Conservation (phyloP, 2,797 vertebrate genomes). For the Bufotes viridis region DNA sequence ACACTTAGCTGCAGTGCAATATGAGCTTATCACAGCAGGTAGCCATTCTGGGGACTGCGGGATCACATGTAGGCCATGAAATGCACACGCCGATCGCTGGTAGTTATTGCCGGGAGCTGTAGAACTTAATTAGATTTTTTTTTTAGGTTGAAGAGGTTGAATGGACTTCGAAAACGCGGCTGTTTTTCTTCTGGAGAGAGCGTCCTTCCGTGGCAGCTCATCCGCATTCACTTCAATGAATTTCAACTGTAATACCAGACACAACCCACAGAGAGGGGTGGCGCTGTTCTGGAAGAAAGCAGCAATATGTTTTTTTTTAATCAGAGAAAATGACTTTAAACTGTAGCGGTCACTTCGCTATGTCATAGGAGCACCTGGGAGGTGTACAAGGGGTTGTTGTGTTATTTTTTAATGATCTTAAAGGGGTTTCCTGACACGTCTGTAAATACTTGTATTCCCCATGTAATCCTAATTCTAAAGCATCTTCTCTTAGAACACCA, state of each 20-base stretch:
- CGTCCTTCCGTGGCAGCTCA: background rate
- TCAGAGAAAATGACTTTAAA: no score
- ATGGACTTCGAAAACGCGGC: background rate
- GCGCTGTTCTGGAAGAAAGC: background rate
- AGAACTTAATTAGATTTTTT: background rate
- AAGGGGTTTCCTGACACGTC: no score
- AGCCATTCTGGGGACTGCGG: background rate
- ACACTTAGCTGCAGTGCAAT: slow-evolving; percentile 22
- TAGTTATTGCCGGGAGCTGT: background rate
- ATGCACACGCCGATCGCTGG: background rate
- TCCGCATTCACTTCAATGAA: background rate
- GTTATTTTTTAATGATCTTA: no score
- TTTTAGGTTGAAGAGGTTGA: background rate
- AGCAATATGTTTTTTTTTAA: no score
- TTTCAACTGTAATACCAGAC: background rate
- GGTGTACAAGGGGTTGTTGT: no score
- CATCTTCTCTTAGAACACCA: no score
- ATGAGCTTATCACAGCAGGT: background rate
- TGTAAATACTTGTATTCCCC: no score
- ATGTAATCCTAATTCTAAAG: no score
- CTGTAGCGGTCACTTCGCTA: no score
- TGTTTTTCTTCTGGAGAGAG: background rate
- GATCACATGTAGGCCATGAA: slow-evolving; percentile 7
- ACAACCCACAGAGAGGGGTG: background rate
- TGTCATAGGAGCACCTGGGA: no score